Evolutionary conservation across 2,113 vertebrate species (phyloP).

Genomic region (Caretta caretta): DNA sequence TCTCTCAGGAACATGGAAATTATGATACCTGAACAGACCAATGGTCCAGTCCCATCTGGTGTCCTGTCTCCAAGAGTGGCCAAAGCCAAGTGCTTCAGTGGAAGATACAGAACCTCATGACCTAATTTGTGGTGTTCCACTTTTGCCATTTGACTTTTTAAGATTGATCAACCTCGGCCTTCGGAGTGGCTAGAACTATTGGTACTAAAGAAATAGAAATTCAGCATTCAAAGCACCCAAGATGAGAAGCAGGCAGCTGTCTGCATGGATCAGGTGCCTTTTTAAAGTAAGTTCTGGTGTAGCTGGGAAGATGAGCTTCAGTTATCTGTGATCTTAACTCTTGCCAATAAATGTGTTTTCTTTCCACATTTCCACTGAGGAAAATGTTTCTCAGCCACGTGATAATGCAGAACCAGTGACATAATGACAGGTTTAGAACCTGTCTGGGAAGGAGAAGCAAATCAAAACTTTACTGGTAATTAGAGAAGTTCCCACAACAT

Average conservation of each 20-base stretch:
- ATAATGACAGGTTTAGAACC: too few relatives aligned
- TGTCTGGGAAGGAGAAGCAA: too few relatives aligned
- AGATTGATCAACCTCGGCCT: background rate
- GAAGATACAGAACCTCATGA: background rate
- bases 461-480: too few relatives aligned
- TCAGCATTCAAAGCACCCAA: background rate
- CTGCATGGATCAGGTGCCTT: background rate
- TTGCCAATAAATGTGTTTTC: background rate
- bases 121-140: background rate
- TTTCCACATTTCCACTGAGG: background rate
- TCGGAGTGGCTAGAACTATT: background rate
- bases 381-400: background rate
- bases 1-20: background rate
- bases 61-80: fast-evolving
- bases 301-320: background rate
- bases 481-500: too few relatives aligned
- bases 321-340: background rate
- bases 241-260: background rate
- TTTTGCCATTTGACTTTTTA: background rate
- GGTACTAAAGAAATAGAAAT: background rate
- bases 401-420: background rate
- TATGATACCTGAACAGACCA: fast-evolving
- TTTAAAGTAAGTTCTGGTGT: background rate
- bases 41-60: fast-evolving
- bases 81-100: background rate